Evolutionary conservation across 2,888 invertebrate species (phyloP).

Genomic region (Celastrina argiolus): DNA sequence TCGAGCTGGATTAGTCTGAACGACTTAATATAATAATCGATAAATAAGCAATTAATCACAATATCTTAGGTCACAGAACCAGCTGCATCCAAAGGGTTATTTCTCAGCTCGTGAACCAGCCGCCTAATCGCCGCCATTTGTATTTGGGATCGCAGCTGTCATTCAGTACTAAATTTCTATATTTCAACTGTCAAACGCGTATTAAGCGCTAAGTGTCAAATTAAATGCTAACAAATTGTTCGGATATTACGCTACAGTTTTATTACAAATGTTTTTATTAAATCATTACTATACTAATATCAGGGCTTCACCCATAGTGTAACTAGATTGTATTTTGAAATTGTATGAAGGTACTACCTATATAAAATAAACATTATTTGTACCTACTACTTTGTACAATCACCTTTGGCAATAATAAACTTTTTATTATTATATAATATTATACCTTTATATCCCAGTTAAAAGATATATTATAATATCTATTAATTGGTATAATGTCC

Average conservation of each 20-base stretch:
- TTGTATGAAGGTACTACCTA: background rate
- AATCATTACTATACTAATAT: background rate
- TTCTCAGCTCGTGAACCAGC: constrained; percentile 55
- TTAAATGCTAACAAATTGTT: constrained; percentile 8
- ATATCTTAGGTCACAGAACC: constrained; percentile 39
- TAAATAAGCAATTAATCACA: constrained; percentile 18
- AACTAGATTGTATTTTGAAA: no score
- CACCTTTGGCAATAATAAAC: no score
- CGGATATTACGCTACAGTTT: background rate
- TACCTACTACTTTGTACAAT: no score
- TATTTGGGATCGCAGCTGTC: constrained; percentile 55
- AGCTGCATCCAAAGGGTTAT: constrained; percentile 62
- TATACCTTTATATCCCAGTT: no score
- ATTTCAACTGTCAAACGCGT: constrained; percentile 36
- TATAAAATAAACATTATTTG: no score
- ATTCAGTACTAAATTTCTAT: constrained; percentile 46
- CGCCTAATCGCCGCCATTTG: constrained; percentile 58
- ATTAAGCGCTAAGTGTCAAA: background rate
- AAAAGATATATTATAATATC: no score
- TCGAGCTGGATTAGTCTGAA: background rate
- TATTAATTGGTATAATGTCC: no score
- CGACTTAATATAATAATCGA: constrained; percentile 3
- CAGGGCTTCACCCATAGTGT: no score
- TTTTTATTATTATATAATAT: no score
- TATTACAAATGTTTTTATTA: background rate